Conservation (phyloP, 1,140 invertebrate genomes). For the Riptortus pedestris region DNA sequence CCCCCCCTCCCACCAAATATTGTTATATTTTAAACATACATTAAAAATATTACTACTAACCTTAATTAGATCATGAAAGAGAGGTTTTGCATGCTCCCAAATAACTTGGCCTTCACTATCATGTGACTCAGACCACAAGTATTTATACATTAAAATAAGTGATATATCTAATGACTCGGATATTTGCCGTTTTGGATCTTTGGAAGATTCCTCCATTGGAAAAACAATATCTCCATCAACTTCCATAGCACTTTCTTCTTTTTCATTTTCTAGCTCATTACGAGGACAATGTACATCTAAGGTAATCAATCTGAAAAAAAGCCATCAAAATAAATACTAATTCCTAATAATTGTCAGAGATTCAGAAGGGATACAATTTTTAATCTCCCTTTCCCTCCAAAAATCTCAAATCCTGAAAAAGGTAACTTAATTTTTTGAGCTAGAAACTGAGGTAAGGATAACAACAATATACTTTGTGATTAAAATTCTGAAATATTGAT, state of each 20-base stretch:
- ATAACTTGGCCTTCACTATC: constrained; percentile 32
- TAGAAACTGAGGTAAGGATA: too few relatives aligned
- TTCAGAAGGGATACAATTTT: too few relatives aligned
- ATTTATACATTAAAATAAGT: constrained; percentile 49
- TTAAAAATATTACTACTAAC: constrained; percentile 4
- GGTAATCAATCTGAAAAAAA: constrained; percentile 46
- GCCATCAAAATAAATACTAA: constrained; percentile 2
- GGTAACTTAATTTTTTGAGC: too few relatives aligned
- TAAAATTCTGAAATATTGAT: too few relatives aligned
- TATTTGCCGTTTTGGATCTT: constrained; percentile 38
- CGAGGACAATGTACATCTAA: constrained; percentile 55
- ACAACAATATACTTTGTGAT: too few relatives aligned
- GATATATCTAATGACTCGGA: constrained; percentile 53
- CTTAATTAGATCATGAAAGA: constrained; percentile 31
- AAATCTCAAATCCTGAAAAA: too few relatives aligned
- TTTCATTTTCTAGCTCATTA: constrained; percentile 42
- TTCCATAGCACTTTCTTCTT: constrained; percentile 35
- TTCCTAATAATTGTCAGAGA: too few relatives aligned
- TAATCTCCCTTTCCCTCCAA: too few relatives aligned
- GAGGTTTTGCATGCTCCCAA: constrained; percentile 36
- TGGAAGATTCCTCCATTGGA: constrained; percentile 39
- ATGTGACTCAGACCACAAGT: constrained; percentile 42
- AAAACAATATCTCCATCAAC: constrained; percentile 40
- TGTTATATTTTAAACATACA: too few relatives aligned
- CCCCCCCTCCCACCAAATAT: too few relatives aligned